Conservation (phyloP, 2,113 vertebrate genomes). For the Capricornis sumatraensis region DNA sequence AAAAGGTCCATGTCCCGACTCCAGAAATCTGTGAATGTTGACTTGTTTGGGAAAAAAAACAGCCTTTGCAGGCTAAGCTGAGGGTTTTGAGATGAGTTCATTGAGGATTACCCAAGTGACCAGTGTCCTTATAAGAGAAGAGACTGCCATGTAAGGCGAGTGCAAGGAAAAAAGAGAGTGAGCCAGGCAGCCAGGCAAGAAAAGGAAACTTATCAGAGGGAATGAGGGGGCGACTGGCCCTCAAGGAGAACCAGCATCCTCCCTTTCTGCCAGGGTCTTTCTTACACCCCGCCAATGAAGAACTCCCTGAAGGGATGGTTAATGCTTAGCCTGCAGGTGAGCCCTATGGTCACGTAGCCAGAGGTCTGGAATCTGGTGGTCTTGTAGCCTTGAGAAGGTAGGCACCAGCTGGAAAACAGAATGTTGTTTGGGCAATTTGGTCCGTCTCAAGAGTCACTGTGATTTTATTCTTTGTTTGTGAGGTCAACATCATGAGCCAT, state of each 20-base stretch:
- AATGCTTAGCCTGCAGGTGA: background rate
- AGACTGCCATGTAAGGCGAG: background rate
- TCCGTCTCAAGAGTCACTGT: background rate
- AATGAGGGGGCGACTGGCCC: background rate
- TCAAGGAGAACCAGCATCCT: background rate
- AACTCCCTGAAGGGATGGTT: background rate
- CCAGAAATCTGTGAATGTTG: background rate
- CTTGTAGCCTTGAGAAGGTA: background rate
- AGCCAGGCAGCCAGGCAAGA: background rate
- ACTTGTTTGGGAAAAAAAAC: no score
- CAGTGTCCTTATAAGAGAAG: no score
- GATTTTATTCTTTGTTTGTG: background rate
- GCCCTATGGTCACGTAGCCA: background rate
- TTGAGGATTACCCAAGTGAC: accelerated
- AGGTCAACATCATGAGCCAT: background rate
- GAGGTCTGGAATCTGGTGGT: background rate
- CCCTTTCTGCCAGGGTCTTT: background rate
- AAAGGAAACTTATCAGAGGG: background rate
- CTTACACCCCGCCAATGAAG: accelerated
- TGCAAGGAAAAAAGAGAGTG: background rate
- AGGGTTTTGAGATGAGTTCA: background rate
- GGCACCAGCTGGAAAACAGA: background rate
- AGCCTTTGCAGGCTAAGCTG: background rate
- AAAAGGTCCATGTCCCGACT: background rate
- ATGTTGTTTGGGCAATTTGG: background rate